phyloP scores from a whole-genome alignment of 2,113 vertebrate genomes.

The Forbesichthys papilliferus region DNA sequence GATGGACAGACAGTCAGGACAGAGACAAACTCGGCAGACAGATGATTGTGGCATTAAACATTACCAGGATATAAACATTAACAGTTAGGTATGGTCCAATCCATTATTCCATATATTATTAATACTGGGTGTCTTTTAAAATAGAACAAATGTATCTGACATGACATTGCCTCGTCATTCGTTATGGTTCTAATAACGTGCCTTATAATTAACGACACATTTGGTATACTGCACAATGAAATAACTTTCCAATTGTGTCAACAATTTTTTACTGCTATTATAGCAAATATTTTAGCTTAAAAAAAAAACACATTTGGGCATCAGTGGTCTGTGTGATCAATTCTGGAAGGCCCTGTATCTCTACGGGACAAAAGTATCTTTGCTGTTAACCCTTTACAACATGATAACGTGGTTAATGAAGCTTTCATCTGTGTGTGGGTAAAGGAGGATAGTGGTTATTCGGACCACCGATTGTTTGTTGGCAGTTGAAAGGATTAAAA shows the following conservation, averaged over 20 bases:
- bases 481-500: constrained; percentile 59
- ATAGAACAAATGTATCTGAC: no score
- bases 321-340: constrained; percentile 48
- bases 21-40: not conserved
- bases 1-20: not conserved
- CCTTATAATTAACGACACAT: no score
- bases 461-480: constrained; percentile 40
- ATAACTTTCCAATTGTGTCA: no score
- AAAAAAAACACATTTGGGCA: no score
- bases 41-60: constrained; percentile 47
- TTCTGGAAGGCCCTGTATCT: constrained; percentile 47
- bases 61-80: constrained; percentile 66
- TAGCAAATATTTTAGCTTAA: no score
- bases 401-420: constrained; percentile 55
- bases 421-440: constrained; percentile 54
- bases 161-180: no score
- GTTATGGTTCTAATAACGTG: no score
- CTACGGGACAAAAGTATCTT: constrained; percentile 44
- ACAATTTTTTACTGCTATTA: no score
- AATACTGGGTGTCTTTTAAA: no score
- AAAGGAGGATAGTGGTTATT: constrained; percentile 44
- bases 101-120: no score
- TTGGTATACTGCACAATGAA: no score
- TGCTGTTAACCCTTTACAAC: constrained; percentile 60
- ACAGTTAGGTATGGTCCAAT: no score